Percentiles rank a stretch among this genome's conserved stretches.
Evolutionary conservation across 1,140 invertebrate species (phyloP).

Genomic region (Asobara japonica): DNA sequence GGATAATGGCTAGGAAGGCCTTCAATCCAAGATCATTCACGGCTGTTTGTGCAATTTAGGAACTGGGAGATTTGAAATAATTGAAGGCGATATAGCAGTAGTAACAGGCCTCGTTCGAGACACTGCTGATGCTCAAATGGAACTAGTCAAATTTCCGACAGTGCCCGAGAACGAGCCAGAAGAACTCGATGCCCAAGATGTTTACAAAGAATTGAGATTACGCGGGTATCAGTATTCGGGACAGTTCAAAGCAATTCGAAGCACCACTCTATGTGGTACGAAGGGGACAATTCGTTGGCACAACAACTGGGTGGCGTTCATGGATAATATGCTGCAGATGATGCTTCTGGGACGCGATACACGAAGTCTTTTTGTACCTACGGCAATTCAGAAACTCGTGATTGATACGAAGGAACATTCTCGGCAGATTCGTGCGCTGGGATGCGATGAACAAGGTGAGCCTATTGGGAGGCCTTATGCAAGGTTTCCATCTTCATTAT

Average conservation of each 20-base stretch:
- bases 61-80: conserved; percentile 67
- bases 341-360: conserved; percentile 80
- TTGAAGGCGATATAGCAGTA: conserved; percentile 79
- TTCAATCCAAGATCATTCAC: background rate
- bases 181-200: conserved; percentile 73
- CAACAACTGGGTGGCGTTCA: conserved; percentile 91
- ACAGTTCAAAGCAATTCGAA: conserved; percentile 75
- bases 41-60: conserved; percentile 39
- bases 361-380: conserved; percentile 83
- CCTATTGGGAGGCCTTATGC: background rate
- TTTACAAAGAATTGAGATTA: conserved; percentile 92
- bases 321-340: conserved; percentile 95
- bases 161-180: conserved; percentile 42
- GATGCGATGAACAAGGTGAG: conserved; percentile 50
- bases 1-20: background rate
- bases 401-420: conserved; percentile 81
- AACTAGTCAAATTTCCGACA: conserved; percentile 49
- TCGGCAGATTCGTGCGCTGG: conserved; percentile 54
- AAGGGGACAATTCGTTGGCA: conserved; percentile 74
- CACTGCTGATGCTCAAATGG: conserved; percentile 59
- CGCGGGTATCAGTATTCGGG: conserved; percentile 92
- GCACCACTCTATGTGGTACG: conserved; percentile 63
- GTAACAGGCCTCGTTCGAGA: conserved; percentile 78
- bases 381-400: conserved; percentile 80
- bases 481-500: no score